Evolutionary conservation across 2,888 invertebrate genomes (phyloP).

Genomic region (Temnothorax ravouxi): DNA sequence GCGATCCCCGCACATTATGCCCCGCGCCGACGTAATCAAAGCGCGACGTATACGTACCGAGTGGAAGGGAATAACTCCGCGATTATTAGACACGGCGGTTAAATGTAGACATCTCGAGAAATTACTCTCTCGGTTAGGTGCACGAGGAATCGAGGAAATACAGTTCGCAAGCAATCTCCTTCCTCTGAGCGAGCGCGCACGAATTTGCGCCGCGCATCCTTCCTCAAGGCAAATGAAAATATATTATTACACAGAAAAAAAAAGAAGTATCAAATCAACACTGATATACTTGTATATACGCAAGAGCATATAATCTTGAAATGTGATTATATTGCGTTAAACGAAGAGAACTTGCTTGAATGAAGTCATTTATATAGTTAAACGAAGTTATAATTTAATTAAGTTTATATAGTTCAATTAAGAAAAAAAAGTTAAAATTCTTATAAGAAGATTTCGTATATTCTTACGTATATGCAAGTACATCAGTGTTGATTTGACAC

Average conservation of each 20-base stretch:
- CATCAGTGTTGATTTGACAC: no score
- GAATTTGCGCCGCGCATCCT: background rate
- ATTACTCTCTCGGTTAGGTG: constrained; percentile 3
- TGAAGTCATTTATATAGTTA: no score
- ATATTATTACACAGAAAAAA: background rate
- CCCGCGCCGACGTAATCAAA: constrained; percentile 36
- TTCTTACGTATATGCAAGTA: no score
- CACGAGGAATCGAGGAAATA: background rate
- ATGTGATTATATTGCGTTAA: no score
- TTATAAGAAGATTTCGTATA: no score
- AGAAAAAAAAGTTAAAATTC: no score
- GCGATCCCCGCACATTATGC: constrained; percentile 26
- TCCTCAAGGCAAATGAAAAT: background rate
- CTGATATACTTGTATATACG: no score
- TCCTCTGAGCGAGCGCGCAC: background rate
- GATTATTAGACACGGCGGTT: constrained; percentile 30
- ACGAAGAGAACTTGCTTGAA: no score
- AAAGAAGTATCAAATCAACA: no score
- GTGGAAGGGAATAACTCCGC: background rate
- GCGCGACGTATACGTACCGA: constrained; percentile 18
- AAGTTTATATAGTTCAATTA: no score
- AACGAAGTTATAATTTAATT: no score
- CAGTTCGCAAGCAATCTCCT: background rate
- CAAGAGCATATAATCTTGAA: no score
- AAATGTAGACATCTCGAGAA: constrained; percentile 39